Conservation (phyloP, 30 jellyfish, hydroid and myxozoan species). For the Turritopsis dohrnii region DNA sequence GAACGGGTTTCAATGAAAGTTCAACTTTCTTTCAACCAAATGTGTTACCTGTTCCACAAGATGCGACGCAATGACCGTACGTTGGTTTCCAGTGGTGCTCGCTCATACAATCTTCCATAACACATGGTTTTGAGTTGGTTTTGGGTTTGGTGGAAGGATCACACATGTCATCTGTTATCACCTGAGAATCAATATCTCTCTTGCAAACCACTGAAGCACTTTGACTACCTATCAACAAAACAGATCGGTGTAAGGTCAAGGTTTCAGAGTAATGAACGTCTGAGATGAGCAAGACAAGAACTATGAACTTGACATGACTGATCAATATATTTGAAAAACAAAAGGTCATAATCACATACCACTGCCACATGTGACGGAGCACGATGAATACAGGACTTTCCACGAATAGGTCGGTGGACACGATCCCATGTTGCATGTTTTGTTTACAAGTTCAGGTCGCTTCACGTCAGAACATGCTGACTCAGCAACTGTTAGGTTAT, state of each 20-base stretch:
- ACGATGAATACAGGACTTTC: conserved; percentile 37
- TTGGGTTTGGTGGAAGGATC: conserved; percentile 44
- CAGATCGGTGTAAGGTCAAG: too few species aligned
- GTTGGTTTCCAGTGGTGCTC: conserved; percentile 47
- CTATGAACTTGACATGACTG: too few species aligned
- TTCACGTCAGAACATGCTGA: conserved; percentile 14
- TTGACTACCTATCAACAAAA: conserved; percentile 48
- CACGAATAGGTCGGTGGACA: conserved; percentile 77
- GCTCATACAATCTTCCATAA: conserved; percentile 26
- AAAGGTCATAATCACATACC: conserved; percentile 30
- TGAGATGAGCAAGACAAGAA: too few species aligned
- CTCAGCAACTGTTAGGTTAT: conserved; percentile 30
- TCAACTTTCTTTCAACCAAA: not conserved
- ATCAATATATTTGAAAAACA: too few species aligned
- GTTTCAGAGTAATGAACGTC: too few species aligned
- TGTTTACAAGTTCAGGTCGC: conserved; percentile 33
- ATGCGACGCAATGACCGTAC: conserved; percentile 56
- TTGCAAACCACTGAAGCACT: conserved; percentile 30
- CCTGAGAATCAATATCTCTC: conserved; percentile 22
- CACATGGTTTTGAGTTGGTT: conserved; percentile 9
- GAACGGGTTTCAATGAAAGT: not conserved
- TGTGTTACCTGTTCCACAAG: conserved; percentile 68
- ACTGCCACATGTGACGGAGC: conserved; percentile 88
- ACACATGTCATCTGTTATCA: conserved; percentile 44
- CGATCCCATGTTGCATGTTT: conserved; percentile 55